Evolutionary conservation across 2,797 vertebrate species (phyloP), one percentile per base, ranked within the genome.

Genomic region (Gambelia wislizenii): DNA sequence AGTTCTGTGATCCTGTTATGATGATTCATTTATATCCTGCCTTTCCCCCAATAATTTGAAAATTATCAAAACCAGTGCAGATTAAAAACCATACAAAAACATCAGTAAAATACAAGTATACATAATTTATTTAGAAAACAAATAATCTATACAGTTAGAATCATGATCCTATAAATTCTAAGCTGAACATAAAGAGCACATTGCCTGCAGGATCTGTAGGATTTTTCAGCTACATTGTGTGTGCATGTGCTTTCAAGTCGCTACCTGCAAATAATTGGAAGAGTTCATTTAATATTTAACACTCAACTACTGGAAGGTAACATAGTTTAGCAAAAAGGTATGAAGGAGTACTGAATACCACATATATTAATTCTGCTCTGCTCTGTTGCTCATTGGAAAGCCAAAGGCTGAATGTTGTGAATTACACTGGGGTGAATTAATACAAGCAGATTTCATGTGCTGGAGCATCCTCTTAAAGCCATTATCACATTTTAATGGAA

Each of bases 361-460:
- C 89, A 87, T 94, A 93, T 94, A 95, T 94, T 95, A 94, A 96
- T 94, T 95, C 95, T 92, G 89, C 87, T 16, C 56, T 89, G 92
- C 94, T 92, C 86, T 2, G 42, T 91, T 91, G 89, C 90, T 95
- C 92, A 91, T 88, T 10, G 0, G 70, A 93, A 95, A 94, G 95
- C 95, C 94, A 93, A 95, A 91, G 93, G 94, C 94, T 95, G 92
- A 95, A 95, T 83, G 81, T 94, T 96, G 96, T 95, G 96, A 95
- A 89, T 97, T 95, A 96, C 49, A 89, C 87, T 91, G 89, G 94
- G 94, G 94, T 94, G 95, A 96, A 96, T 96, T 96, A 95, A 96
- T 96, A 95, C 92, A 89, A 94, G 92, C 93, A 93, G 93, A 95
- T 95, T 67, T 96, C 93, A 91, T 90, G 94, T 94, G 89, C 85